These are phyloP conservation scores for Neopipo cinnamomea DNA, from an alignment of 2,113 vertebrate species.

Conservation along the genomic window DNA sequence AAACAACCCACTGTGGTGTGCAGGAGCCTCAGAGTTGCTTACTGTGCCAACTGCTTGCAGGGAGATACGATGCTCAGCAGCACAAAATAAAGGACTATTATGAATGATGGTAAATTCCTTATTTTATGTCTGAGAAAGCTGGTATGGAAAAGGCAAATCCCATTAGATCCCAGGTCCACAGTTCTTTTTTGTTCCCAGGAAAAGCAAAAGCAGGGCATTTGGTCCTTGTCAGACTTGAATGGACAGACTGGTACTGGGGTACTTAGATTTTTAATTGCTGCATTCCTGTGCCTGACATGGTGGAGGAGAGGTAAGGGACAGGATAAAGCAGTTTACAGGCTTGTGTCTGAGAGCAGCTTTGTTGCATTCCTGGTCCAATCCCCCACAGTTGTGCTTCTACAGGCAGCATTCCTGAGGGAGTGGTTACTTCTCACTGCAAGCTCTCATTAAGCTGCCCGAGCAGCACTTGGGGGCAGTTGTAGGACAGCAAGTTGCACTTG, in stretches of 20 bases:
- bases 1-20: background rate
- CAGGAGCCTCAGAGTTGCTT: background rate
- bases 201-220: background rate
- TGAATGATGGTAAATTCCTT: background rate
- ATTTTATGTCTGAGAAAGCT: background rate
- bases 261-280: background rate
- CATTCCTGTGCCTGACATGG: background rate
- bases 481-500: background rate
- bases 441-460: background rate
- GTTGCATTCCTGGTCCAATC: background rate
- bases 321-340: background rate
- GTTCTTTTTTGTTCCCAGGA: background rate
- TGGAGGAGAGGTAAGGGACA: background rate
- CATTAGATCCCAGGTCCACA: background rate
- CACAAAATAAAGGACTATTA: background rate
- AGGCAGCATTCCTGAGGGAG: background rate
- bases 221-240: background rate
- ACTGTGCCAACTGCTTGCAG: background rate
- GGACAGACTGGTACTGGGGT: background rate
- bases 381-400: background rate
- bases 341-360: background rate
- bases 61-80: background rate
- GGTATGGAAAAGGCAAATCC: background rate
- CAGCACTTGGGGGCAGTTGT: accelerated
- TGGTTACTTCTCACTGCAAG: background rate